These are phyloP conservation scores for Zaprionus capensis DNA, from an alignment of 1,140 invertebrate species.

Conservation along the genomic window DNA sequence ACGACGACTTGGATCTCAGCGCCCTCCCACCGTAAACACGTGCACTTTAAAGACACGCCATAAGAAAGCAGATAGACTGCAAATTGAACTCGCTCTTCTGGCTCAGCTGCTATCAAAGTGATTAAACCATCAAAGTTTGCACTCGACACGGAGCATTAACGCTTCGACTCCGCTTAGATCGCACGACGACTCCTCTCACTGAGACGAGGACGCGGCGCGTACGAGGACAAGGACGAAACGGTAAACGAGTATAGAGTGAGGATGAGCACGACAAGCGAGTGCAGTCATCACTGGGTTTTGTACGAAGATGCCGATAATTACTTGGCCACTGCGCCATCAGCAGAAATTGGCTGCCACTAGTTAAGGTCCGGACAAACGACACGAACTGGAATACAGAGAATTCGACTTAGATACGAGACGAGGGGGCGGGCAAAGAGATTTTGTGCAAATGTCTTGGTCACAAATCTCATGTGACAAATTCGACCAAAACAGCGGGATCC, in stretches of 20 bases:
- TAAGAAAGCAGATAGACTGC: conserved; percentile 53
- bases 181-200: not conserved
- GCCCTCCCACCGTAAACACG: conserved; percentile 45
- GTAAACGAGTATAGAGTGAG: not conserved
- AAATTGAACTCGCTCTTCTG: conserved; percentile 23
- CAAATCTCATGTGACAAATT: conserved; percentile 70
- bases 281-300: conserved; percentile 36
- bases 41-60: conserved; percentile 68
- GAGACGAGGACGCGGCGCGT: not conserved
- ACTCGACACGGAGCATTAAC: conserved; percentile 81
- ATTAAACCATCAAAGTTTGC: conserved; percentile 82
- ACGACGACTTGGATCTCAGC: conserved; percentile 28
- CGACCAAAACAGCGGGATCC: conserved; percentile 14
- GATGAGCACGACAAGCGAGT: conserved; percentile 11
- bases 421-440: conserved; percentile 50
- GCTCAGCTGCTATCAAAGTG: conserved; percentile 58
- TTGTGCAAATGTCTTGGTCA: conserved; percentile 61
- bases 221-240: not conserved
- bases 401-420: not conserved
- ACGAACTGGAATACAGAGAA: not conserved
- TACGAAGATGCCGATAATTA: conserved; percentile 67
- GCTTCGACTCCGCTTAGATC: conserved; percentile 66
- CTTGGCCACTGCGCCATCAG: conserved; percentile 76
- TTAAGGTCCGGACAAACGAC: conserved; percentile 37
- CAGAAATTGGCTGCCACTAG: conserved; percentile 70